These are phyloP conservation scores for Drosophila acutilabella DNA, from an alignment of 2,888 invertebrate genomes.

Conservation along the genomic window DNA sequence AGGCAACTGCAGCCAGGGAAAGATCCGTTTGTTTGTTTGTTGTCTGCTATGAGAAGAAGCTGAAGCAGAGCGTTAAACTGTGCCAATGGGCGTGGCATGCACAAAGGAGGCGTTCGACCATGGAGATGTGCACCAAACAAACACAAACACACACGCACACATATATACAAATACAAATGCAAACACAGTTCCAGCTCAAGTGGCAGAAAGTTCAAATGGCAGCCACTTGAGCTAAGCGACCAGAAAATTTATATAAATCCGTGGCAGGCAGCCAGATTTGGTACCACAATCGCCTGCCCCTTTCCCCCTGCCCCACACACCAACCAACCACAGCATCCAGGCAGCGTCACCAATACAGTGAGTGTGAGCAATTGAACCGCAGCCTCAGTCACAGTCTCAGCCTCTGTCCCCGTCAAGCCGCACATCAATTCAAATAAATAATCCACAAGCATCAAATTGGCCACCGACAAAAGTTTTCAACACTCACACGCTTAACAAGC, in stretches of 20 bases:
- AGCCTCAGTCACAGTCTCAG: slow-evolving; percentile 9
- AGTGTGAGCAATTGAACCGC: neutral
- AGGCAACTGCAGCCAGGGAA: neutral
- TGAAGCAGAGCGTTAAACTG: slow-evolving; percentile 12
- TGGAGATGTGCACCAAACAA: slow-evolving; percentile 2
- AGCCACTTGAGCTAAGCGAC: slow-evolving; percentile 62
- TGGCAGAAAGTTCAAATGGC: slow-evolving; percentile 45
- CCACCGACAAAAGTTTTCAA: slow-evolving; percentile 69
- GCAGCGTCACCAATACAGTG: neutral
- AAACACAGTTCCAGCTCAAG: slow-evolving; percentile 11
- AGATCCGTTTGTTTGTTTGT: neutral
- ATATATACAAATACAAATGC: too few species aligned
- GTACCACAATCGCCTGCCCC: neutral
- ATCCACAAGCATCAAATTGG: slow-evolving; percentile 79
- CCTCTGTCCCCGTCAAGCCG: slow-evolving; percentile 38
- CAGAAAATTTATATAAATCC: slow-evolving; percentile 64
- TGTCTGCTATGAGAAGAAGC: neutral
- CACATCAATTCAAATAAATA: slow-evolving; percentile 81
- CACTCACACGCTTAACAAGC: slow-evolving; percentile 46
- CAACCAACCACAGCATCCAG: neutral
- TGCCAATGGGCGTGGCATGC: neutral
- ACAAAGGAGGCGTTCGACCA: slow-evolving; percentile 8
- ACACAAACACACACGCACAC: neutral
- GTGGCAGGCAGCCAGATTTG: slow-evolving; percentile 56
- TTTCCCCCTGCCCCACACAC: neutral